A percentile compares a stretch with the other conserved stretches of the same genome.
Conservation (phyloP, 53 echinoderm and acorn worm genomes). For the Echinarachnius parma region DNA sequence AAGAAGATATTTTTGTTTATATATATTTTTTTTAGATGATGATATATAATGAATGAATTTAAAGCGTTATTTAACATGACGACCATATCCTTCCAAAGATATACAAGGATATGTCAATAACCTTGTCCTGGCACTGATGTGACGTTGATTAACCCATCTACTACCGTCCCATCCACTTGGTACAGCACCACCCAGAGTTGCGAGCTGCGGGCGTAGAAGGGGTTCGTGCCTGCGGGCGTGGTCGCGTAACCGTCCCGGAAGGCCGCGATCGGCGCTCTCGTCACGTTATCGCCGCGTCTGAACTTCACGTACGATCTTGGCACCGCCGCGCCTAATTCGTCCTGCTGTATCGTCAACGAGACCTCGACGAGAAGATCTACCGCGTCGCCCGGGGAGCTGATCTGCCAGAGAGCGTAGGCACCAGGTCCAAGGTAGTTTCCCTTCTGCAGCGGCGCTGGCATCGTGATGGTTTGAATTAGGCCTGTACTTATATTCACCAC, state of each 20-base stretch:
- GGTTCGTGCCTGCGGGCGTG: no score
- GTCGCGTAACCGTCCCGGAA: neutral
- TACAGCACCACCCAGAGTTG: no score
- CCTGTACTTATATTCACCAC: neutral
- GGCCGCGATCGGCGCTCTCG: slow-evolving; percentile 2
- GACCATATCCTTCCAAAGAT: no score
- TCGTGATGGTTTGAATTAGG: neutral
- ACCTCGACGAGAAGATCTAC: slow-evolving; percentile 19
- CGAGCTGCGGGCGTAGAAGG: no score
- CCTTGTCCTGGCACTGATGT: no score
- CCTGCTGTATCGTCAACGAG: neutral
- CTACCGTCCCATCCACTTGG: no score
- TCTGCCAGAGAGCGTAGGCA: slow-evolving; percentile 13
- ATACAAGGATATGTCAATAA: no score
- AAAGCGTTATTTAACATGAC: no score
- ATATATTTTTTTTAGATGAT: no score
- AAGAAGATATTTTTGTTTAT: no score
- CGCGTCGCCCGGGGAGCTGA: slow-evolving; percentile 8
- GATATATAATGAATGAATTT: no score
- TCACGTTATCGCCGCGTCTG: slow-evolving; percentile 21
- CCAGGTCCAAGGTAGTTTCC: slow-evolving; percentile 1
- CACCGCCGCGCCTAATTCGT: neutral
- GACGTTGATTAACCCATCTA: no score
- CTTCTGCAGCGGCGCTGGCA: neutral
- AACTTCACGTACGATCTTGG: slow-evolving; percentile 31